A percentile compares a stretch with the other conserved stretches of the same genome.
phyloP scores from a whole-genome alignment of 2,797 vertebrate species.

The Cyprinodon diabolis region DNA sequence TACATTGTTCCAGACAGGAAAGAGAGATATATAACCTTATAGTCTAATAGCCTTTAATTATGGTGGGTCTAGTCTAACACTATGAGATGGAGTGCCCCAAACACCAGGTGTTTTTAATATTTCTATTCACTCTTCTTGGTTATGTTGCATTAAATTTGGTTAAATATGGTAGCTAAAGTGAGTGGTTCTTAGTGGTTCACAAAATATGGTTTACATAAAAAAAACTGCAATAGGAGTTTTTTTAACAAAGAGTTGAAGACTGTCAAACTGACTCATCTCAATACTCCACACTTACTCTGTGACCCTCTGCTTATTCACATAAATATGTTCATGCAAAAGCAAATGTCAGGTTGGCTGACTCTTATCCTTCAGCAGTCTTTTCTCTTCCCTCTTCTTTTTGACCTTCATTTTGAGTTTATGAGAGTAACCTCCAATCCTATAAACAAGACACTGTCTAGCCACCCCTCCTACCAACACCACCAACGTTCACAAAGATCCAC shows the following conservation, averaged over 20 bases:
- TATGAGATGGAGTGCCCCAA: not conserved
- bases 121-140: not conserved
- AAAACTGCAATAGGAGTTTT: not conserved
- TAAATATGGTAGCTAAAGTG: not conserved
- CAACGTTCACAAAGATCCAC: slow-evolving; percentile 4
- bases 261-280: slow-evolving; percentile 21
- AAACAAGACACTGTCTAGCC: slow-evolving; percentile 50
- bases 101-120: not conserved
- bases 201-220: not conserved
- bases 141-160: not conserved
- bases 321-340: slow-evolving; percentile 16
- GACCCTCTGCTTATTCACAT: slow-evolving; percentile 10
- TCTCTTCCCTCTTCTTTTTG: slow-evolving; percentile 50
- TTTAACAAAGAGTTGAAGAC: slow-evolving; percentile 43
- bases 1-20: no score
- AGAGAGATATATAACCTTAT: no score
- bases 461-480: slow-evolving; percentile 11
- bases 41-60: not conserved
- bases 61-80: not conserved
- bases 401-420: slow-evolving; percentile 73
- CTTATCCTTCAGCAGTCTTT: slow-evolving; percentile 33
- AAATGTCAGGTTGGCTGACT: slow-evolving; percentile 1
- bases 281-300: slow-evolving; percentile 17
- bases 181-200: not conserved
- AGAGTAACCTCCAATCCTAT: slow-evolving; percentile 67